These are phyloP conservation scores for Diplolepis rosae DNA, from an alignment of 2,888 invertebrate genomes.

Conservation along the genomic window DNA sequence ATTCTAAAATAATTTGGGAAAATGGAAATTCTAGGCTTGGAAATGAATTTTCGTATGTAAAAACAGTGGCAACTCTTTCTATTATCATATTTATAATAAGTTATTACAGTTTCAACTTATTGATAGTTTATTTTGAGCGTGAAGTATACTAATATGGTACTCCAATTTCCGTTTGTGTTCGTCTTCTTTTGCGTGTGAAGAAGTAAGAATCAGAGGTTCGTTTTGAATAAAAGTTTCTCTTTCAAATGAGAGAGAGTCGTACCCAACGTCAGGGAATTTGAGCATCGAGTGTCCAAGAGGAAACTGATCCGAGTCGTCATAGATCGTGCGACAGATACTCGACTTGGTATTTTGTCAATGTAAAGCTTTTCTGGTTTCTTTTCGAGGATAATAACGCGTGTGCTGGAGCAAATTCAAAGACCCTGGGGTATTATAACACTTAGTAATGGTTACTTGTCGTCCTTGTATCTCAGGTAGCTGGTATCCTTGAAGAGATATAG, in stretches of 20 bases:
- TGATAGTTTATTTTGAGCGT: too few species aligned
- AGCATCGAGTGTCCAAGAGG: constrained; percentile 18
- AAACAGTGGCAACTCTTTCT: too few species aligned
- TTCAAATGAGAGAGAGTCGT: constrained; percentile 2
- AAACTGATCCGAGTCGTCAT: constrained; percentile 41
- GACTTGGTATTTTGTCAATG: constrained; percentile 41
- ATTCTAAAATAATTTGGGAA: too few species aligned
- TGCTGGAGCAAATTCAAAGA: constrained; percentile 47
- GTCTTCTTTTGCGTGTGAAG: constrained; percentile 1
- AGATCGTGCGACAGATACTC: constrained; percentile 50
- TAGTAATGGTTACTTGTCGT: constrained; percentile 54
- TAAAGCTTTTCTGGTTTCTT: constrained; percentile 27
- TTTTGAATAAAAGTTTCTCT: neutral
- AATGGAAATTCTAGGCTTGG: too few species aligned
- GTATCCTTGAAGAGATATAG: constrained; percentile 55
- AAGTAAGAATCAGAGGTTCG: constrained; percentile 1
- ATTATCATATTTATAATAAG: too few species aligned
- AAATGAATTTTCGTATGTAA: too few species aligned
- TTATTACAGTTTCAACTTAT: too few species aligned
- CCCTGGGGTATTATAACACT: constrained; percentile 62
- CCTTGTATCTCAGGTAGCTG: constrained; percentile 49
- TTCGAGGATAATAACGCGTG: constrained; percentile 18
- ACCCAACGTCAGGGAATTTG: neutral
- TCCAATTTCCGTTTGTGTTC: too few species aligned
- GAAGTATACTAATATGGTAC: too few species aligned